phyloP scores from a whole-genome alignment of 92 coral and sea anemone species.

The Porites lobata region DNA sequence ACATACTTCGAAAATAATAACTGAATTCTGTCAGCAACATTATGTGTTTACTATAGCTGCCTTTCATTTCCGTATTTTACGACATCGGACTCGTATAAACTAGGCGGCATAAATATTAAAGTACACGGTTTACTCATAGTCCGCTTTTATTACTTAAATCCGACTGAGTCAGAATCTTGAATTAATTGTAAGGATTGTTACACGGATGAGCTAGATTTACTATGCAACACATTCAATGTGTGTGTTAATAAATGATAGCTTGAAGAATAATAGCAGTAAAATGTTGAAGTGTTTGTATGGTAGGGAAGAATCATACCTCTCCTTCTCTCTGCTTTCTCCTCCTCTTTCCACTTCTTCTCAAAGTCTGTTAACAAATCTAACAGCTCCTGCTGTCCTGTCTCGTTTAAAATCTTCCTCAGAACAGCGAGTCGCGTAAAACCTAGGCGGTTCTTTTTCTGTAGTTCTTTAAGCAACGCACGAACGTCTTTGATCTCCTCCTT shows the following conservation, averaged over 20 bases:
- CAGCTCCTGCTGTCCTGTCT: not conserved
- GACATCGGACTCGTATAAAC: too few species aligned
- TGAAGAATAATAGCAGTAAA: not conserved
- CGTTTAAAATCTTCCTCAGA: not conserved
- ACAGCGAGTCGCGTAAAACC: not conserved
- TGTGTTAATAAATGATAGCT: not conserved
- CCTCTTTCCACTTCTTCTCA: not conserved
- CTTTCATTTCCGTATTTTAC: too few species aligned
- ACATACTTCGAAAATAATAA: too few species aligned
- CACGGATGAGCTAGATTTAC: too few species aligned
- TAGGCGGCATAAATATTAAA: too few species aligned
- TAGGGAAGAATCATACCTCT: not conserved
- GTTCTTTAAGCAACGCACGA: not conserved
- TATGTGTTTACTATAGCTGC: too few species aligned
- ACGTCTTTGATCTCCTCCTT: not conserved
- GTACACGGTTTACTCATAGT: too few species aligned
- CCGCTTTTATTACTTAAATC: too few species aligned
- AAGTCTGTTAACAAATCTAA: not conserved
- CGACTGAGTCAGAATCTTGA: too few species aligned
- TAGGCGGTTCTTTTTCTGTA: not conserved
- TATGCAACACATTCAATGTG: too few species aligned
- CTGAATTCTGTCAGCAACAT: too few species aligned
- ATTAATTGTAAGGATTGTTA: too few species aligned
- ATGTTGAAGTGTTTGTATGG: not conserved
- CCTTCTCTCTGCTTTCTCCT: not conserved